Evolutionary conservation across 92 coral and sea anemone genomes (phyloP).

Genomic region (Phymanthus crucifer): DNA sequence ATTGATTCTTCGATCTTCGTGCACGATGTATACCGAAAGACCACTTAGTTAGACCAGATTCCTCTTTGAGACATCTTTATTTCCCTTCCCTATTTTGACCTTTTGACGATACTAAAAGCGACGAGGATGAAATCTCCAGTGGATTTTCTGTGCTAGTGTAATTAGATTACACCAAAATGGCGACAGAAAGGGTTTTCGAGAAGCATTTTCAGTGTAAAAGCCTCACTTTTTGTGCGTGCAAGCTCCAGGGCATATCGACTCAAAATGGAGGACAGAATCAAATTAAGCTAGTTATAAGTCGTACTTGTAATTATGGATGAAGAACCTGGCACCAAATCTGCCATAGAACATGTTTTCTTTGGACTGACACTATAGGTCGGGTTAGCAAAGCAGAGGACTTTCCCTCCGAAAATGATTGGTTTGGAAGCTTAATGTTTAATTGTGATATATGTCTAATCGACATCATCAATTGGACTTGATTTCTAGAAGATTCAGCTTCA

Average conservation of each 20-base stretch:
- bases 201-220: neutral
- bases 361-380: neutral
- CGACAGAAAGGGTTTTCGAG: neutral
- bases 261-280: conserved; percentile 3
- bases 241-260: neutral
- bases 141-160: neutral
- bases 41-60: neutral
- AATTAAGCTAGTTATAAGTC: conserved; percentile 4
- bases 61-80: neutral
- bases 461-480: neutral
- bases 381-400: neutral
- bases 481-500: neutral
- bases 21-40: neutral
- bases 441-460: neutral
- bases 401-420: neutral
- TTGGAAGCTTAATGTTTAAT: neutral
- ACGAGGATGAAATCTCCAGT: neutral
- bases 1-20: conserved; percentile 9
- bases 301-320: neutral
- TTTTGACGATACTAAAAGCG: conserved; percentile 6
- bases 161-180: conserved; percentile 9
- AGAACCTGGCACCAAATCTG: neutral
- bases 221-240: neutral
- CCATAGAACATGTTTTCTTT: conserved; percentile 2
- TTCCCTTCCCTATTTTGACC: conserved; percentile 2